phyloP scores from a whole-genome alignment of 2,797 vertebrate genomes.

The Cyprinella venusta region DNA sequence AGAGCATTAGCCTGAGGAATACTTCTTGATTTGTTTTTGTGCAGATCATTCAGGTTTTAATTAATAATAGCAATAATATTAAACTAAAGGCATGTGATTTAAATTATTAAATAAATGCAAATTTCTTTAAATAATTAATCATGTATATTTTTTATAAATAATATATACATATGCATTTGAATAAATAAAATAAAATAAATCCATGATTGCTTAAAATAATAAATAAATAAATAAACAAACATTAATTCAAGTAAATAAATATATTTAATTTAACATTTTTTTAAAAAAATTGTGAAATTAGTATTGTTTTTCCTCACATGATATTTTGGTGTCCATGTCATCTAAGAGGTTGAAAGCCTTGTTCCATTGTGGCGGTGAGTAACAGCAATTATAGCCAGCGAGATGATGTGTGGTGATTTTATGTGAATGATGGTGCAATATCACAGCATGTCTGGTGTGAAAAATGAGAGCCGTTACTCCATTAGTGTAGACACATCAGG shows the following conservation, averaged over 20 bases:
- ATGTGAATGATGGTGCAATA: background rate
- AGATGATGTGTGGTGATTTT: background rate
- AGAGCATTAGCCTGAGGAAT: background rate
- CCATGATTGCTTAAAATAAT: background rate
- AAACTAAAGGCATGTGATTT: background rate
- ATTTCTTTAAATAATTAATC: no score
- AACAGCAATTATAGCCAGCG: background rate
- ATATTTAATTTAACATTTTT: no score
- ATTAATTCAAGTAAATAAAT: background rate
- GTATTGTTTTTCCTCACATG: no score
- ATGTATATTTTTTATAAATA: no score
- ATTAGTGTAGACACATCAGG: constrained; percentile 9
- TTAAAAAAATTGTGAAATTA: background rate
- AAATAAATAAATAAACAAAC: background rate
- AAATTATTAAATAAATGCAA: background rate
- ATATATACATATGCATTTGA: no score
- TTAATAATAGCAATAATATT: background rate
- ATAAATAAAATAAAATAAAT: background rate
- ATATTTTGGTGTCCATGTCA: background rate
- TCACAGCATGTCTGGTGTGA: constrained; percentile 20
- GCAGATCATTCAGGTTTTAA: background rate
- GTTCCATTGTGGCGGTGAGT: background rate
- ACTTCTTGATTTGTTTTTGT: background rate
- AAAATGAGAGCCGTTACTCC: background rate
- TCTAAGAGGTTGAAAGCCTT: background rate